These are phyloP conservation scores for Lophotriccus pileatus DNA, from an alignment of 2,797 vertebrate species.

Conservation along the genomic window DNA sequence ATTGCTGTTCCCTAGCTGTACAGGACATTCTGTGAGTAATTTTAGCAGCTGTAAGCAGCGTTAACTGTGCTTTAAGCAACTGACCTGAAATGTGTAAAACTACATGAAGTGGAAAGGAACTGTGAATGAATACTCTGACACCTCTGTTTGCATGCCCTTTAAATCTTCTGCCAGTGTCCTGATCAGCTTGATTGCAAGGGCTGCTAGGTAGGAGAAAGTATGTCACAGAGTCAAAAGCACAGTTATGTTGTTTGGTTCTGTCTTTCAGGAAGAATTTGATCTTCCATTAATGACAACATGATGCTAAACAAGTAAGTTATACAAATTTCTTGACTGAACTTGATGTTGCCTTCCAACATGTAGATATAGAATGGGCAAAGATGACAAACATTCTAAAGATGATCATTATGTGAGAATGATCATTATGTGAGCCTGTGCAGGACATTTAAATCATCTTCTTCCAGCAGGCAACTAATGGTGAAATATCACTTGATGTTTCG, in stretches of 20 bases:
- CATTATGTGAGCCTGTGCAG: neutral
- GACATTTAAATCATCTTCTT: neutral
- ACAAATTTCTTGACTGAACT: neutral
- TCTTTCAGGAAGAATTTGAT: neutral
- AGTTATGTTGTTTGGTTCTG: neutral
- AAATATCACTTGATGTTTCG: neutral
- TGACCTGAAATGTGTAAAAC: constrained; percentile 26
- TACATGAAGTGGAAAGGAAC: neutral
- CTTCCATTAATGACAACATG: neutral
- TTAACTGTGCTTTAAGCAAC: neutral
- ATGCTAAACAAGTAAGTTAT: neutral
- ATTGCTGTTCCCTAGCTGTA: neutral
- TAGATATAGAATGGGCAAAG: neutral
- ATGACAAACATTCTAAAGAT: neutral
- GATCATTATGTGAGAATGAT: neutral
- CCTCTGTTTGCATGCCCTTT: neutral
- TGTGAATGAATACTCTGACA: neutral
- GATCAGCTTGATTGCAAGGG: neutral
- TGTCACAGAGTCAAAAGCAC: neutral
- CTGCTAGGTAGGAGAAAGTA: neutral
- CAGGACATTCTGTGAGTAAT: neutral
- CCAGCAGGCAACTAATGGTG: neutral
- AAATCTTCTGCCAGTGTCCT: neutral
- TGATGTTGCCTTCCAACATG: neutral
- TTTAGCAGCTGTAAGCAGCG: neutral